Evolutionary conservation across 2,113 vertebrate genomes (phyloP).

Genomic region (Dipodomys stephensi): DNA sequence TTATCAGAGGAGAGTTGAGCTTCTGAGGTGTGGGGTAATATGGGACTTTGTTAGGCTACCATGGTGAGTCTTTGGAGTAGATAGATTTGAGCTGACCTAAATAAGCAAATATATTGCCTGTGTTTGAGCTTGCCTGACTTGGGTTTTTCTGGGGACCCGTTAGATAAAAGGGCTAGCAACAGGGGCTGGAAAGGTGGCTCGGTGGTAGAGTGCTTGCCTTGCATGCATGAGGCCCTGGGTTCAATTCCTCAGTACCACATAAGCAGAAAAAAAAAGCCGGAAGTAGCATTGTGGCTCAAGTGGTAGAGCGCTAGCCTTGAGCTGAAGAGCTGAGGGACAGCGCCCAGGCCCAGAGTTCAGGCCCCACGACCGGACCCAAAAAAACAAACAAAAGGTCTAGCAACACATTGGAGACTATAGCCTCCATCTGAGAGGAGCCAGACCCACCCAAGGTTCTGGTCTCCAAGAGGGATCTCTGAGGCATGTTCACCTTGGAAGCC

Average conservation of each 20-base stretch:
- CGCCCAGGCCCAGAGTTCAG: too few relatives aligned
- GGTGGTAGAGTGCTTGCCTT: too few relatives aligned
- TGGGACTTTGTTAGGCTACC: background rate
- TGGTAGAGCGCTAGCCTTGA: too few relatives aligned
- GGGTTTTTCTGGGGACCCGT: conserved; percentile 1
- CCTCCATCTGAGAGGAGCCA: background rate
- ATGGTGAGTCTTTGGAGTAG: background rate
- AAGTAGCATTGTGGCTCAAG: too few relatives aligned
- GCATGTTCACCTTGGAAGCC: background rate
- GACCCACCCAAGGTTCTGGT: background rate
- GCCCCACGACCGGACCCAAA: too few relatives aligned
- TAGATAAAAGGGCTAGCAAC: background rate
- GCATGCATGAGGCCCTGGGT: too few relatives aligned
- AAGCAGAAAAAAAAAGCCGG: too few relatives aligned
- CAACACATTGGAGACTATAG: background rate
- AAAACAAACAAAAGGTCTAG: background rate
- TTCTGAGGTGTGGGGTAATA: background rate
- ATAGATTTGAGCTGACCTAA: background rate
- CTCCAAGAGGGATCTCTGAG: background rate
- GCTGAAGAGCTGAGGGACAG: too few relatives aligned
- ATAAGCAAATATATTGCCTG: background rate
- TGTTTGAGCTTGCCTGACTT: background rate
- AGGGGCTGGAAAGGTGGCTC: too few relatives aligned
- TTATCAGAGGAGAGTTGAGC: background rate
- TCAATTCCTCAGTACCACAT: too few relatives aligned